Conservation (phyloP, 2,113 vertebrate species). For the Cariama cristata region DNA sequence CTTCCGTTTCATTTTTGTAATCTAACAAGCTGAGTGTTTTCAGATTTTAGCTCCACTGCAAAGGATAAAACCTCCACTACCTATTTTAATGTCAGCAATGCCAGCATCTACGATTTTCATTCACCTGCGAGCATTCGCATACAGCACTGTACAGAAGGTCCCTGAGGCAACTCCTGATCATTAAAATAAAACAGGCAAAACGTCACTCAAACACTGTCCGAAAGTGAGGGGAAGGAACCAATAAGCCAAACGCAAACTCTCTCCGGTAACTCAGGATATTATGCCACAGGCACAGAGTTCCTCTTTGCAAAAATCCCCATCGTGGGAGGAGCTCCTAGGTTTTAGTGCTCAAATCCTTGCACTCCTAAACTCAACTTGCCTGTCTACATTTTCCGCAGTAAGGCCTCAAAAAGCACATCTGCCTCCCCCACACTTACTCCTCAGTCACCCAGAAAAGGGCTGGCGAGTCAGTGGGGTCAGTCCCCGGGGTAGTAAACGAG, state of each 20-base stretch:
- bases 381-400: fast-evolving
- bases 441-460: not conserved
- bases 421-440: not conserved
- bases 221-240: not conserved
- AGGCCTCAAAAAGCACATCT: not conserved
- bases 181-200: not conserved
- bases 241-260: not conserved
- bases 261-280: not conserved
- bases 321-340: not conserved
- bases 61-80: not conserved
- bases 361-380: not conserved
- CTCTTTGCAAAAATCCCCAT: not conserved
- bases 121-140: fast-evolving
- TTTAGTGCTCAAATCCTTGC: not conserved
- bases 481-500: not conserved
- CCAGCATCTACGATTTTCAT: not conserved
- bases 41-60: not conserved
- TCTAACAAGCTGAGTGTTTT: not conserved
- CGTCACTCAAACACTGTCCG: not conserved
- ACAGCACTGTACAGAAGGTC: not conserved
- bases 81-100: not conserved
- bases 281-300: not conserved
- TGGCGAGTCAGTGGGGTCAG: not conserved
- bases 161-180: not conserved
- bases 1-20: not conserved